These are phyloP conservation scores for Alentia gelatinosa DNA, from an alignment of 2,888 invertebrate genomes.

Conservation along the genomic window DNA sequence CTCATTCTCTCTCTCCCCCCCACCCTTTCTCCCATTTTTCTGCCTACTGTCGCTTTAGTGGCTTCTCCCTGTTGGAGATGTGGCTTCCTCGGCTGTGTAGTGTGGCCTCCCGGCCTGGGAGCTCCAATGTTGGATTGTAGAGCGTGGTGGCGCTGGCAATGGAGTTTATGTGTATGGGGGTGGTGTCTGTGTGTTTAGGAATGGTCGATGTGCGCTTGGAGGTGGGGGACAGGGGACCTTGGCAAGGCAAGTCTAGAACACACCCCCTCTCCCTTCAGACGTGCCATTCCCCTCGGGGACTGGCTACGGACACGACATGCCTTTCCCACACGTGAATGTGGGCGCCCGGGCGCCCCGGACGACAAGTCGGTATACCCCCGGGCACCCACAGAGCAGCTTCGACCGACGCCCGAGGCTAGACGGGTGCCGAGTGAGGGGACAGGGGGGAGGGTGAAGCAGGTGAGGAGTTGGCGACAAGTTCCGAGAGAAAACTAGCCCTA, in stretches of 20 bases:
- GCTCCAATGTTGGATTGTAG: neutral
- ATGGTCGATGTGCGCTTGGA: neutral
- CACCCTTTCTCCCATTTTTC: neutral
- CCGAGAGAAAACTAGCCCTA: too few species aligned
- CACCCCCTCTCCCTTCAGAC: too few species aligned
- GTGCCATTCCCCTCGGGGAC: neutral
- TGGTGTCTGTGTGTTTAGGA: neutral
- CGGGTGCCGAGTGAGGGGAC: too few species aligned
- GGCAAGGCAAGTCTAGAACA: neutral
- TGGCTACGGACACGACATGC: neutral
- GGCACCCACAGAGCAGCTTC: neutral
- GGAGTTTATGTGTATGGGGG: neutral
- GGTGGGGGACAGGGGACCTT: neutral
- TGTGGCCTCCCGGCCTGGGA: too few species aligned
- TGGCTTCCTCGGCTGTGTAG: too few species aligned
- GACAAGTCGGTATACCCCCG: neutral
- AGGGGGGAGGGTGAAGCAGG: too few species aligned
- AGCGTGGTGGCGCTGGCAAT: neutral
- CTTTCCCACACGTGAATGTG: slow-evolving; percentile 11
- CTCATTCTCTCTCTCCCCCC: neutral
- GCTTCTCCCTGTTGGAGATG: too few species aligned
- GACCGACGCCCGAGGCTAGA: too few species aligned
- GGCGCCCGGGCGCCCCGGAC: neutral
- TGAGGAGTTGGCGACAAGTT: too few species aligned
- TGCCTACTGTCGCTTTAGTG: too few species aligned